These are phyloP conservation scores for Hestina assimilis DNA, from an alignment of 1,140 invertebrate species.

Conservation along the genomic window DNA sequence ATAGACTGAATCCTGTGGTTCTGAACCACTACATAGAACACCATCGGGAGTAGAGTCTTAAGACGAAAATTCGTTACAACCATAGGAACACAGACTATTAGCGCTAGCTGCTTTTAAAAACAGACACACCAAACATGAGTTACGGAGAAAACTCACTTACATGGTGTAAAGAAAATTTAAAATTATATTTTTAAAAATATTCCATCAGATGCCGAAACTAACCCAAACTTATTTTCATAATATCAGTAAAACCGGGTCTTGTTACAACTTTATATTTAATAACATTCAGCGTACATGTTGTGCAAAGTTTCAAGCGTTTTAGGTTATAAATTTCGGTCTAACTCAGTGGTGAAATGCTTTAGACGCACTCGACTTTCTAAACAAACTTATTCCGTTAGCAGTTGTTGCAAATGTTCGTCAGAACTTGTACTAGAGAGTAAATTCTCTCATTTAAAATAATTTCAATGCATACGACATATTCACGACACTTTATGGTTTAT, in stretches of 20 bases:
- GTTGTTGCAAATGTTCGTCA: slow-evolving; percentile 7
- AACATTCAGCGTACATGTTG: neutral
- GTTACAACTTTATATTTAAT: neutral
- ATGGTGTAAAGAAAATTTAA: neutral
- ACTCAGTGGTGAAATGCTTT: slow-evolving; percentile 9
- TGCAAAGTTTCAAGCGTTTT: slow-evolving; percentile 7
- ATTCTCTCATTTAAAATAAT: slow-evolving; percentile 2
- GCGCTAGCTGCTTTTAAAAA: no score
- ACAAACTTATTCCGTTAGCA: slow-evolving; percentile 12
- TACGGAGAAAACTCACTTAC: no score
- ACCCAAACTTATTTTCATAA: no score
- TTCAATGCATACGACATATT: no score
- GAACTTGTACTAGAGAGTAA: slow-evolving; percentile 1
- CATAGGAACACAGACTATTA: no score
- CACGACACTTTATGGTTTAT: no score
- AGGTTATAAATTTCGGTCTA: slow-evolving; percentile 3
- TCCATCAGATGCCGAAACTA: no score
- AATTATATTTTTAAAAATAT: neutral
- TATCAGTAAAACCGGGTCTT: neutral
- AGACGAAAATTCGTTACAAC: no score
- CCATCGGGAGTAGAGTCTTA: no score
- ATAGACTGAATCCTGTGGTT: no score
- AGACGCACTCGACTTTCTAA: slow-evolving; percentile 7
- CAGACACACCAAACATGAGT: no score
- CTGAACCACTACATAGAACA: no score